Base-by-base conservation (phyloP, 1,140 invertebrate genomes). In the Lethrus apterus region DNA sequence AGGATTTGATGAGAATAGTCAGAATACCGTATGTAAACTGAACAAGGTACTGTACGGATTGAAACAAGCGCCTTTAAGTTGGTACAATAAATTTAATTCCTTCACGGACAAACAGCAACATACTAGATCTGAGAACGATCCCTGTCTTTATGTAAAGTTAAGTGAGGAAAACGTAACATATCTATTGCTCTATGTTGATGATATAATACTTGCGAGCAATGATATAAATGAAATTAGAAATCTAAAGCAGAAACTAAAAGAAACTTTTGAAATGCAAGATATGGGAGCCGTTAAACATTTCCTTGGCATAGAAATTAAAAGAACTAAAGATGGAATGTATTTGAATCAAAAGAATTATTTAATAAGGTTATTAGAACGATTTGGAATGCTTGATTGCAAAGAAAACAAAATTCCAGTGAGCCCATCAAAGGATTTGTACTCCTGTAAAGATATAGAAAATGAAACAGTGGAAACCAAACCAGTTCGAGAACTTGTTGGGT, bases 21-120 rank as follows among this genome's bases (percentile, higher is more conserved):
- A 14, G 10, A 11, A 32, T 15, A 26, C 5, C 18, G 11, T 32
- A 30, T 44, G 42, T 29, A 42, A 42, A 42, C 18, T 42, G 4
- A 42, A 29, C 3, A 42, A 42, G 20, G 23, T 63, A 4, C 43
- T 67, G 17, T 66, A 68, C 48, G 64, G 62, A 1, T 36, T 66
- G 4, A 64, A 67, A 34, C 60, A 65, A 32, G 53, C 62, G 1
- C 44, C 56, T 9, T 35, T 42, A 35, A 20, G 40, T 15, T 62
- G 54, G 59, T 56, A 60, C 42, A n/a, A 31, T 4, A 58, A 54
- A 44, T 31, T 61, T 14, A 43, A 59, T 41, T 14, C n/a, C 13
- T 42, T 42, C 29, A 17, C 18, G 14, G 11, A 26, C 11, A 23
- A n/a, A 42, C 2, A 29, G 18, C 13, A 29, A 26, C 3, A 26